Percentiles rank a stretch among this genome's conserved stretches.
Evolutionary conservation across 1,140 invertebrate species (phyloP).

Genomic region (Solenopsis invicta): DNA sequence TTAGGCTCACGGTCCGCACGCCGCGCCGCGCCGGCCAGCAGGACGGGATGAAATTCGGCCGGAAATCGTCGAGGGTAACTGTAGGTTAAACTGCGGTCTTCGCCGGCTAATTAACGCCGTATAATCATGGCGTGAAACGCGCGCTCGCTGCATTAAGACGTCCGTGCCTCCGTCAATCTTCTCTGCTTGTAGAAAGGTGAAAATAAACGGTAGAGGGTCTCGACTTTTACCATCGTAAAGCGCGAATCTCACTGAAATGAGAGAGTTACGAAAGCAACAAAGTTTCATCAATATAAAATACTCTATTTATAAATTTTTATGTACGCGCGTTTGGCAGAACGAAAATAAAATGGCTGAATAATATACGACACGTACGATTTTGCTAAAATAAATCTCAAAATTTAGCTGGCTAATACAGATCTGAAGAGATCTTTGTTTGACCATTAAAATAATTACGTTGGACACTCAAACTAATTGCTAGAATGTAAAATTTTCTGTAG

Average conservation of each 20-base stretch:
- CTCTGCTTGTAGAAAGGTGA: background rate
- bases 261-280: background rate
- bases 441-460: no score
- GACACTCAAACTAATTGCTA: no score
- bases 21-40: background rate
- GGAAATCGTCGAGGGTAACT: slow-evolving; percentile 23
- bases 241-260: background rate
- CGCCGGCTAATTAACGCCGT: slow-evolving; percentile 43
- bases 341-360: no score
- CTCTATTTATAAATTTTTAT: background rate
- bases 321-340: no score
- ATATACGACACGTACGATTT: no score
- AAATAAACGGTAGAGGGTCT: slow-evolving; percentile 2
- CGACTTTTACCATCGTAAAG: background rate
- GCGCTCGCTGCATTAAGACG: background rate
- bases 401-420: no score
- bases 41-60: background rate
- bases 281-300: background rate
- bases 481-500: no score
- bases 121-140: background rate
- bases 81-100: slow-evolving; percentile 47
- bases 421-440: no score
- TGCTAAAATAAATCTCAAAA: no score
- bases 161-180: background rate
- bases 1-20: slow-evolving; percentile 16